A percentile compares a stretch with the other conserved stretches of the same genome.
These are phyloP conservation scores for Agrochola macilenta DNA, from an alignment of 2,888 invertebrate species.

Conservation along the genomic window DNA sequence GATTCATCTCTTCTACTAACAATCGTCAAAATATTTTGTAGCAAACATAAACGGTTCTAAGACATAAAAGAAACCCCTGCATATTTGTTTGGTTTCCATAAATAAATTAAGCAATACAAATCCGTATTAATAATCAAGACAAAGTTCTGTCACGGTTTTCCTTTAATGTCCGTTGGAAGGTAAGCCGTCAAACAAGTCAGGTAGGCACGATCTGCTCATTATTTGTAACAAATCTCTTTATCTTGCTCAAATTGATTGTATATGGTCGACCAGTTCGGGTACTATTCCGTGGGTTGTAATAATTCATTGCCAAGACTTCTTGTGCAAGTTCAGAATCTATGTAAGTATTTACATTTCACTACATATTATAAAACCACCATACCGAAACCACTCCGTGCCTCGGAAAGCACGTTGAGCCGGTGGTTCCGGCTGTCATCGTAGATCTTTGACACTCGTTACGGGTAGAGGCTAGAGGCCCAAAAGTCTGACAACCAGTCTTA, in stretches of 20 bases:
- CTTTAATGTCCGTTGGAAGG: neutral
- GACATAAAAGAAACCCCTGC: neutral
- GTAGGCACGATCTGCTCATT: constrained; percentile 52
- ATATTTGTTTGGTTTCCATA: neutral
- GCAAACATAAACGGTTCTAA: too few species aligned
- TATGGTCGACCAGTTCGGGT: constrained; percentile 10
- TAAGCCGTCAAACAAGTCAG: constrained; percentile 12
- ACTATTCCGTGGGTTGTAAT: constrained; percentile 12
- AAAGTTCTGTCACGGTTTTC: neutral
- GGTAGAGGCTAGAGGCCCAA: too few species aligned
- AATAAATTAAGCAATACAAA: neutral
- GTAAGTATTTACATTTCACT: too few species aligned
- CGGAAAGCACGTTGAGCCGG: too few species aligned
- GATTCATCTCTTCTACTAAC: too few species aligned
- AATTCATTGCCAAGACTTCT: constrained; percentile 39
- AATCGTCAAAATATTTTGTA: too few species aligned
- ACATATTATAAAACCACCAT: too few species aligned
- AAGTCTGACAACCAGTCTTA: too few species aligned
- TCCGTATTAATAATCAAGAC: neutral
- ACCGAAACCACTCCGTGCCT: too few species aligned
- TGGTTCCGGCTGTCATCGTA: too few species aligned
- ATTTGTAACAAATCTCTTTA: constrained; percentile 53
- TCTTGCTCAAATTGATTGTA: constrained; percentile 49
- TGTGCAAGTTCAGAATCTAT: neutral
- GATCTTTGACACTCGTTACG: too few species aligned